Evolutionary conservation across 2,797 vertebrate genomes (phyloP).

Genomic region (Liasis olivaceus): DNA sequence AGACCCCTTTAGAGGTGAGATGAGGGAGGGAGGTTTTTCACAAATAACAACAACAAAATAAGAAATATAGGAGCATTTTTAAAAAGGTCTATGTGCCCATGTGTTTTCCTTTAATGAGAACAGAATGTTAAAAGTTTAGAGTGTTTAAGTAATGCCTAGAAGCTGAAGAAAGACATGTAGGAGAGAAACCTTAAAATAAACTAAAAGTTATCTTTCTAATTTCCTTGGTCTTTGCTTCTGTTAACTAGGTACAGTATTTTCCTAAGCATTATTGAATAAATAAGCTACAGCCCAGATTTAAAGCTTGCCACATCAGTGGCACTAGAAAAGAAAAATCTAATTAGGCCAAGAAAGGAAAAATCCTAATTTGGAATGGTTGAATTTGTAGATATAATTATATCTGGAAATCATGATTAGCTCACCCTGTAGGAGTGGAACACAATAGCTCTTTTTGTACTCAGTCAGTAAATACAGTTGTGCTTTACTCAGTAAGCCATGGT

Average conservation of each 20-base stretch:
- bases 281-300: not conserved
- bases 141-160: not conserved
- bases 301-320: not conserved
- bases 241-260: not conserved
- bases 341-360: not conserved
- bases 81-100: not conserved
- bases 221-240: not conserved
- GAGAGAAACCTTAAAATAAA: not conserved
- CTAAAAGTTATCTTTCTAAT: not conserved
- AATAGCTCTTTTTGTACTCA: not conserved
- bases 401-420: not conserved
- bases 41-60: not conserved
- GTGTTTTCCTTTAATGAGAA: not conserved
- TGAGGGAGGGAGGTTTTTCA: not conserved
- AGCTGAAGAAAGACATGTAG: not conserved
- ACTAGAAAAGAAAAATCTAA: not conserved
- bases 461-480: not conserved
- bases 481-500: not conserved
- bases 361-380: not conserved
- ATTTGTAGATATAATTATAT: not conserved
- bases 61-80: not conserved
- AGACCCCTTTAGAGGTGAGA: no score
- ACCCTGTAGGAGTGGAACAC: not conserved
- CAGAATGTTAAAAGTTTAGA: not conserved
- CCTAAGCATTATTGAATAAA: not conserved